These are phyloP conservation scores for Pachycephala philippinensis DNA, from an alignment of 2,113 vertebrate species.

Conservation along the genomic window DNA sequence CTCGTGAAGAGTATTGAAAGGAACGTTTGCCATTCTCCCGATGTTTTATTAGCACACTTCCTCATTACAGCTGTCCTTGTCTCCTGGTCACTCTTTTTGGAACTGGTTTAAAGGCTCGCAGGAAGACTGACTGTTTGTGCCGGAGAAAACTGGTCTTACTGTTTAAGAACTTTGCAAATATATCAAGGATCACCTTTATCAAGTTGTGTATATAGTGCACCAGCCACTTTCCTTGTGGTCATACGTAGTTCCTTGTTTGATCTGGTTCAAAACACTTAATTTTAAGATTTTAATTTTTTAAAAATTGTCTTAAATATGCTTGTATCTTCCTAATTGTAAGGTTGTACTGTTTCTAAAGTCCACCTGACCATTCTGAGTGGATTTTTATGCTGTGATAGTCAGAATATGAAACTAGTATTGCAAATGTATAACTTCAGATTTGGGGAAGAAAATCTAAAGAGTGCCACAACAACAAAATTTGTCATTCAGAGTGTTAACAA, in stretches of 20 bases:
- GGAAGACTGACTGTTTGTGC: not conserved
- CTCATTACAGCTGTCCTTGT: slow-evolving; percentile 33
- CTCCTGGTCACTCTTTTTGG: not conserved
- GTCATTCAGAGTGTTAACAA: slow-evolving; percentile 35
- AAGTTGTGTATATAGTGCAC: slow-evolving; percentile 3
- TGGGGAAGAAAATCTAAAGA: not conserved
- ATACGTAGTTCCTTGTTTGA: slow-evolving; percentile 7
- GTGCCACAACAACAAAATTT: slow-evolving; percentile 18
- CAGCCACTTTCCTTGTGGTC: slow-evolving; percentile 43
- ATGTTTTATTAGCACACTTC: slow-evolving; percentile 41
- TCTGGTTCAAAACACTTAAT: slow-evolving; percentile 24
- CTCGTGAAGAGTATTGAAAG: slow-evolving; percentile 59
- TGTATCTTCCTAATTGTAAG: slow-evolving; percentile 25
- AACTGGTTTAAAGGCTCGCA: not conserved
- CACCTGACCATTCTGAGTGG: not conserved
- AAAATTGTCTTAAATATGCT: slow-evolving; percentile 45
- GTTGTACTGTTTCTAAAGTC: slow-evolving; percentile 35
- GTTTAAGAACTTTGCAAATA: slow-evolving; percentile 26
- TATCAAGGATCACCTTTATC: slow-evolving; percentile 34
- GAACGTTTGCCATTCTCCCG: slow-evolving; percentile 22
- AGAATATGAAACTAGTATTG: not conserved
- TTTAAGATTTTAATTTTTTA: slow-evolving; percentile 46
- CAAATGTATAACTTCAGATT: not conserved
- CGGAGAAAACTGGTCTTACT: slow-evolving; percentile 26
- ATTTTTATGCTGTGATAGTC: slow-evolving; percentile 35